A percentile compares a stretch with the other conserved stretches of the same genome.
Conservation (phyloP, 2,113 vertebrate species). For the Ammodytes dubius region DNA sequence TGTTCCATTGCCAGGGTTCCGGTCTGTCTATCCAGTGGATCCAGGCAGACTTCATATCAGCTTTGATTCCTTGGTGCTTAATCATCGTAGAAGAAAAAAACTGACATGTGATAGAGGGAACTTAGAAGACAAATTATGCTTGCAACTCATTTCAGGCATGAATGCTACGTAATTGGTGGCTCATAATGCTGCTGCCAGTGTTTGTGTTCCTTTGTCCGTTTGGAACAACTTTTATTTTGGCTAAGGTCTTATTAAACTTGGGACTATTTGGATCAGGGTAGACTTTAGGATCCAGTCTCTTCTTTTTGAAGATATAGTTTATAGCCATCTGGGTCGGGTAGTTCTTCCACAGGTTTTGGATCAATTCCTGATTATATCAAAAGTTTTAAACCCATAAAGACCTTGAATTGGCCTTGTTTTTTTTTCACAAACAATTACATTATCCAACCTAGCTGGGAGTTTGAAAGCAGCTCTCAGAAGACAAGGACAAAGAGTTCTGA, state of each 20-base stretch:
- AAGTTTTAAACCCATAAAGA: neutral
- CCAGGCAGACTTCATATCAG: neutral
- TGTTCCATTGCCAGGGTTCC: neutral
- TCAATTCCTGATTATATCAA: neutral
- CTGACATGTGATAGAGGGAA: no score
- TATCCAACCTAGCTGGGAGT: constrained; percentile 33
- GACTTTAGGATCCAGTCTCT: neutral
- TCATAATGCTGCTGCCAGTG: neutral
- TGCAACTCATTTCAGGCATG: no score
- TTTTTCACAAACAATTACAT: no score
- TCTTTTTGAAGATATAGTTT: neutral
- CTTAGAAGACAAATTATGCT: neutral
- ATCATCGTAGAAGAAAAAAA: neutral
- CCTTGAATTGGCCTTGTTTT: neutral
- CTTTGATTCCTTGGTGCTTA: neutral
- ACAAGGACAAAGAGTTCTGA: constrained; percentile 22
- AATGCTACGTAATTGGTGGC: neutral
- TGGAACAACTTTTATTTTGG: neutral
- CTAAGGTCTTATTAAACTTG: neutral
- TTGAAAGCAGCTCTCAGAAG: constrained; percentile 15
- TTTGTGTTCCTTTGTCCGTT: neutral
- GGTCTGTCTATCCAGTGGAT: neutral
- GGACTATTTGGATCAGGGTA: neutral
- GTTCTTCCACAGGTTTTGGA: neutral
- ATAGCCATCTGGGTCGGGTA: neutral